Evolutionary conservation across 1,140 invertebrate species (phyloP), one percentile per base, ranked within the genome.

Genomic region (Dysdera silvatica): DNA sequence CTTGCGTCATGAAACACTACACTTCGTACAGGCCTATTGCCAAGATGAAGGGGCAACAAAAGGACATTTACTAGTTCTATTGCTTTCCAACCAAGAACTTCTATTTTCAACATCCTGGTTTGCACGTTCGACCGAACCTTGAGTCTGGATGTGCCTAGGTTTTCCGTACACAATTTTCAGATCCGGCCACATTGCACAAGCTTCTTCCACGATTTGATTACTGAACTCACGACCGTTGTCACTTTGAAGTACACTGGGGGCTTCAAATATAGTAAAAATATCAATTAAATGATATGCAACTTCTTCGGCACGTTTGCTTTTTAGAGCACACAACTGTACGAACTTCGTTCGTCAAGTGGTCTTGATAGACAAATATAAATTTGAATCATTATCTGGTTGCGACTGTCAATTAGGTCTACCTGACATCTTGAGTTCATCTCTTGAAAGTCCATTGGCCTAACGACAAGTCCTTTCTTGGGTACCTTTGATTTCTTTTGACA

Each of bases 91-190:
- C 51, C 32, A 55, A 40, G 33, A 29, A 33, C 23, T 52, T 51
- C 41, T 55, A 41, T 61, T 55, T 52, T 58, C 53, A 8, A 58
- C 20, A 32, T 67, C 40, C 20, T 62, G 54, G 33, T 67, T 67
- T 24, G 55, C 26, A 45, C 65, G 4, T 40, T 67, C 65, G 14
- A 67, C 55, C 10, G 43, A 67, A 24, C 43, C 65, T 29, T 67
- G 65, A 47, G 29, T 45, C 32, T 61, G 63, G 20, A 3, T 45
- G 64, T 67, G 65, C 28, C 65, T 54, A 2, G 65, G 64, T 33
- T 59, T 65, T 20, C 64, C 64, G 26, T 60, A 64, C 8, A 66
- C 55, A 26, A 67, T 56, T 51, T 67, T 65, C n/a, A 59, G 31
- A 33, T 51, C 56, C 31, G 31, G 45, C 26, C 37, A 47, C 53